Base-by-base conservation (phyloP, 2,113 vertebrate genomes). In the Monopterus albus region DNA sequence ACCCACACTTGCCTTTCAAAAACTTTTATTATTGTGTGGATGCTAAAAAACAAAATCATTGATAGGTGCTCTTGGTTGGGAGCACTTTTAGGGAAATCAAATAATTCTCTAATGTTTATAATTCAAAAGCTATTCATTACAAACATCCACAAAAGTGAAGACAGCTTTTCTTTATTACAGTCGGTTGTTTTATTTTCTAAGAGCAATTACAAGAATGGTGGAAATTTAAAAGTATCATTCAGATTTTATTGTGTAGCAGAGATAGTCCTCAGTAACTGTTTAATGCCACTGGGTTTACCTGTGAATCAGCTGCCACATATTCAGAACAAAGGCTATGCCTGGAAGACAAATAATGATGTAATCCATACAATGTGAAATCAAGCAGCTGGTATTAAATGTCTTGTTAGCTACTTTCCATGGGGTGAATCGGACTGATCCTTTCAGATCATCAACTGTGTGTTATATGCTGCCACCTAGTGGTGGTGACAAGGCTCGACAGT, bases 341-440 rank as follows among this genome's bases (percentile, higher is more conserved):
- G 55, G 43, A 13, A 33, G 40, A 59, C 47, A 57, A 77, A 69
- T 68, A 62, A 63, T 62, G 36, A 26, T 18, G 25, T 42, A 5
- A 45, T 13, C 31, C 25, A 25, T 13, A 23, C 11, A 11, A 94
- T 87, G 94, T 29, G 65, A 64, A 75, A 51, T 93, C 81, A 82
- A 87, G 56, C 95, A 96, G 80, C 83, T 96, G 39, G 87, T 91
- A 92, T 81, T 90, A 92, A 31, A 28, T n/a, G n/a, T n/a, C n/a
- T n/a, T n/a, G n/a, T n/a, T n/a, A n/a, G 14, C 10, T 17, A 2
- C 39, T 33, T n/a, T 31, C 15, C 5, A n/a, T 21, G 1, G 36
- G 50, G 25, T 14, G 20, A 35, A 42, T 33, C 4, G 13, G 8
- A 23, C 5, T 0, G 0, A 49, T 4, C 10, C 3, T 18, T 18